Evolutionary conservation across 2,888 invertebrate genomes (phyloP).

Genomic region (Copidosoma aretas): DNA sequence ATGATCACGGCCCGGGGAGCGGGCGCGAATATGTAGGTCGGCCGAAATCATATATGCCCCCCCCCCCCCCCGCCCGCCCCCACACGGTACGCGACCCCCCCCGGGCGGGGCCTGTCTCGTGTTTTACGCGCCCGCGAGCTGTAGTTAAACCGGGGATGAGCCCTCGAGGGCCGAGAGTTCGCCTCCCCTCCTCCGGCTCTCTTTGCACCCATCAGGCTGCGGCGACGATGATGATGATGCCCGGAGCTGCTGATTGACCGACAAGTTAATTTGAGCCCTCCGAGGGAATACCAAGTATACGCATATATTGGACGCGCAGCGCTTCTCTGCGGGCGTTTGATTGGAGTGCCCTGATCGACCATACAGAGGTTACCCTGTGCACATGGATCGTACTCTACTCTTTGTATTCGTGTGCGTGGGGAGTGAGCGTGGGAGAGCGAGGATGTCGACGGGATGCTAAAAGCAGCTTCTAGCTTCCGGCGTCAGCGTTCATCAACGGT

Average conservation of each 20-base stretch:
- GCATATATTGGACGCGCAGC: too few relatives aligned
- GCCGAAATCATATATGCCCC: slow-evolving; percentile 48
- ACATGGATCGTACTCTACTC: neutral
- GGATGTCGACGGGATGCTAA: too few relatives aligned
- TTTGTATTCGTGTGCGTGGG: too few relatives aligned
- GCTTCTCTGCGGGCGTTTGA: neutral
- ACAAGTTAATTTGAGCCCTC: slow-evolving; percentile 13
- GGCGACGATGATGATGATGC: too few relatives aligned
- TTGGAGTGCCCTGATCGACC: slow-evolving; percentile 2
- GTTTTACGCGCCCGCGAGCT: slow-evolving; percentile 16
- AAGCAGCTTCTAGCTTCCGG: too few relatives aligned
- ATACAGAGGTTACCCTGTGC: neutral
- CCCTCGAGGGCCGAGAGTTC: slow-evolving; percentile 12
- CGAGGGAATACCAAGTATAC: neutral
- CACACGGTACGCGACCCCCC: neutral
- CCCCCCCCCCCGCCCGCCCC: neutral
- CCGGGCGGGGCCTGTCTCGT: slow-evolving; percentile 14
- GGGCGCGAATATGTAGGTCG: slow-evolving; percentile 50
- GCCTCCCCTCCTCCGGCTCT: neutral
- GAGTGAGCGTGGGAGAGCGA: too few relatives aligned
- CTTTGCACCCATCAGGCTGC: too few relatives aligned
- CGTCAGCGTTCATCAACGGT: too few relatives aligned
- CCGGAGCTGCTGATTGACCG: slow-evolving; percentile 23
- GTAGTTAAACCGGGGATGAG: neutral
- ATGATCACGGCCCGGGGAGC: slow-evolving; percentile 5